phyloP scores from a whole-genome alignment of 92 coral and sea anemone species.

The Siderastrea siderea region DNA sequence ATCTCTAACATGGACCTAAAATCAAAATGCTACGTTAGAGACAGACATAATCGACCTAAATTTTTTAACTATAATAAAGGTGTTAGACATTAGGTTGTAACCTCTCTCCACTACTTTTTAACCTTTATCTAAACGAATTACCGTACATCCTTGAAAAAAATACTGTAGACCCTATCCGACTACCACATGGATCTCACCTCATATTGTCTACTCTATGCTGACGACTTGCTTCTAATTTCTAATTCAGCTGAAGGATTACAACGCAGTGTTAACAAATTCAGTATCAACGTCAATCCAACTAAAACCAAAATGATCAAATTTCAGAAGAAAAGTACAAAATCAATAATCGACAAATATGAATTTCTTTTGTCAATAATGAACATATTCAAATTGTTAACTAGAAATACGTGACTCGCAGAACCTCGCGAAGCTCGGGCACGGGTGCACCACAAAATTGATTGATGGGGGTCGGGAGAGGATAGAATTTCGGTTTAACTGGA shows the following conservation, averaged over 20 bases:
- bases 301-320: slow-evolving; percentile 26
- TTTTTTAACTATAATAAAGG: slow-evolving; percentile 48
- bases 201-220: slow-evolving; percentile 6
- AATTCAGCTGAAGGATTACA: slow-evolving; percentile 49
- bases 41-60: slow-evolving; percentile 19
- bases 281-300: not conserved
- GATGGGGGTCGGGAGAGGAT: too few relatives aligned
- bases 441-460: too few relatives aligned
- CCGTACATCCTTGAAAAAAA: not conserved
- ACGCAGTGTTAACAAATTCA: slow-evolving; percentile 9
- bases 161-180: slow-evolving; percentile 30
- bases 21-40: slow-evolving; percentile 45
- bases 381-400: not conserved
- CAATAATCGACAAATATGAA: slow-evolving; percentile 4
- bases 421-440: too few relatives aligned
- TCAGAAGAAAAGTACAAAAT: slow-evolving; percentile 28
- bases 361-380: slow-evolving; percentile 28
- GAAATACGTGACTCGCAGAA: too few relatives aligned
- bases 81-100: slow-evolving; percentile 70
- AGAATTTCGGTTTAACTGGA: too few relatives aligned
- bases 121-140: too few relatives aligned
- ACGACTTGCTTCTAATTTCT: slow-evolving; percentile 11
- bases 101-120: slow-evolving; percentile 35
- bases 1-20: slow-evolving; percentile 44
- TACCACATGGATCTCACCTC: slow-evolving; percentile 41